These are phyloP conservation scores for Platycheirus albimanus DNA, from an alignment of 2,888 invertebrate species.

Conservation along the genomic window DNA sequence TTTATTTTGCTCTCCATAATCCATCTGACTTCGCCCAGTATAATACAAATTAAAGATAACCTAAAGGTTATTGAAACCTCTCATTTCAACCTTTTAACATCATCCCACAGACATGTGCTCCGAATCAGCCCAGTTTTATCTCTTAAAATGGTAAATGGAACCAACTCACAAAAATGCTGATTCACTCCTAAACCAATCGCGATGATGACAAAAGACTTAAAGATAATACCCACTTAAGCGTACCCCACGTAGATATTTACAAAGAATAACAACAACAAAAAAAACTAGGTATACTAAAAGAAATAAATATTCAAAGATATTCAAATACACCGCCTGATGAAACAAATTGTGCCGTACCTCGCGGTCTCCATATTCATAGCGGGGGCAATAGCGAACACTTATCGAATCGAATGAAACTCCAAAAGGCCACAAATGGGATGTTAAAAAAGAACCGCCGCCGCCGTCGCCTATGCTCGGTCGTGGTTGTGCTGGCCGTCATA, in stretches of 20 bases:
- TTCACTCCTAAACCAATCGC: conserved; percentile 12
- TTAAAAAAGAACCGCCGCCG: conserved; percentile 54
- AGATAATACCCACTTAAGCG: conserved; percentile 19
- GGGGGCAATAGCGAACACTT: conserved; percentile 33
- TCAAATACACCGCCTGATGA: conserved; percentile 59
- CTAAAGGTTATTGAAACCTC: too few relatives aligned
- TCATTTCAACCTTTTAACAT: too few relatives aligned
- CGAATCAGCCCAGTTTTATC: conserved; percentile 18
- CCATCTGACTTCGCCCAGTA: too few relatives aligned
- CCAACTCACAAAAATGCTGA: conserved; percentile 45
- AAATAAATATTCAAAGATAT: conserved; percentile 56
- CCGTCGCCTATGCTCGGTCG: conserved; percentile 11
- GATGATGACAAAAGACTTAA: conserved; percentile 42
- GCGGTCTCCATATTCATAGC: conserved; percentile 11
- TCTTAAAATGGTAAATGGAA: conserved; percentile 42
- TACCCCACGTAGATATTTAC: conserved; percentile 45
- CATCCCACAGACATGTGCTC: too few relatives aligned
- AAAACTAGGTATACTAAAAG: conserved; percentile 29
- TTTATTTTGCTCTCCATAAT: too few relatives aligned
- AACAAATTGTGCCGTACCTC: conserved; percentile 28
- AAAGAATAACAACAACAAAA: conserved; percentile 17
- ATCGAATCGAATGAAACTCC: conserved; percentile 30
- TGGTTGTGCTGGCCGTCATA: not conserved
- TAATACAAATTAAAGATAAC: too few relatives aligned
- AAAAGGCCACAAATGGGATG: conserved; percentile 57